Evolutionary conservation across 2,797 vertebrate genomes (phyloP).

Genomic region (Pipistrellus kuhlii): DNA sequence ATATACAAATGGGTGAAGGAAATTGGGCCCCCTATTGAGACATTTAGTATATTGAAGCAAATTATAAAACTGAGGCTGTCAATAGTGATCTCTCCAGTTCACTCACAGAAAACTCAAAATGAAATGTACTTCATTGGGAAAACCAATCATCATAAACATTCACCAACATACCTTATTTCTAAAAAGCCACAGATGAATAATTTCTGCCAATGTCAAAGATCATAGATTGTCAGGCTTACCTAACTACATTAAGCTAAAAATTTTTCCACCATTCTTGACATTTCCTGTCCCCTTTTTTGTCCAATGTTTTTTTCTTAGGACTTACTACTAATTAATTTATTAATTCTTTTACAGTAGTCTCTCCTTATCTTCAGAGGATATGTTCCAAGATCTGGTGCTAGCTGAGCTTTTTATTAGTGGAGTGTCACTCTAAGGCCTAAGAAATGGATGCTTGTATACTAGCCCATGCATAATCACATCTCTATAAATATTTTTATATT

Average conservation of each 20-base stretch:
- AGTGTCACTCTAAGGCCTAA: not conserved
- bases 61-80: not conserved
- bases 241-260: not conserved
- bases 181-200: not conserved
- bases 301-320: not conserved
- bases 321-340: not conserved
- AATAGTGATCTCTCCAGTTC: not conserved
- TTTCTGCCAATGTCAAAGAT: not conserved
- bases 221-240: not conserved
- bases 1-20: not conserved
- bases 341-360: not conserved
- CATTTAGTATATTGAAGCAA: conserved; percentile 41
- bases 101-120: conserved; percentile 43
- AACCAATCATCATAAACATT: not conserved
- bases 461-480: not conserved
- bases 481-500: not conserved
- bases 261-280: not conserved
- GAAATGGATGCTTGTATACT: not conserved
- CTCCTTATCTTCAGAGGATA: too few species aligned
- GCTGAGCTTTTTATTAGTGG: not conserved
- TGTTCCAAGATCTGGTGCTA: not conserved
- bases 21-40: not conserved
- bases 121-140: conserved; percentile 3
- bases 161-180: not conserved
- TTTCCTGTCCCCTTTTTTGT: not conserved